Percentiles rank a stretch among this genome's conserved stretches.
Evolutionary conservation across 2,113 vertebrate genomes (phyloP).

Genomic region (Crotalus viridis): DNA sequence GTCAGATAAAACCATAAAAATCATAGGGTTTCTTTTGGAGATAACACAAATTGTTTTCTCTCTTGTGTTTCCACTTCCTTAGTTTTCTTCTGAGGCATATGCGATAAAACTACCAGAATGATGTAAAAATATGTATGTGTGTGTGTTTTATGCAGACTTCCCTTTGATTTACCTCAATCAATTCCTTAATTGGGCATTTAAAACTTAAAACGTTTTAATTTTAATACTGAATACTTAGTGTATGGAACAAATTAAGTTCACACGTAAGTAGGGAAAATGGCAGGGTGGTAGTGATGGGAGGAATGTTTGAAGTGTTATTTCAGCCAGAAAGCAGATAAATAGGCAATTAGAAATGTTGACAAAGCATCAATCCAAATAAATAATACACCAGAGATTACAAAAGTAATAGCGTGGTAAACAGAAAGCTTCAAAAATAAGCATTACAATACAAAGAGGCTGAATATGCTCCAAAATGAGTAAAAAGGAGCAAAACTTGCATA

Average conservation of each 20-base stretch:
- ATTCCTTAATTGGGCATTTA: not conserved
- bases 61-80: not conserved
- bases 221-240: not conserved
- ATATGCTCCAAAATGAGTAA: not conserved
- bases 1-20: not conserved
- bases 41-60: not conserved
- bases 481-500: not conserved
- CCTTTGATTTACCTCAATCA: fast-evolving
- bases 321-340: not conserved
- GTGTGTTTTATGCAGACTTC: not conserved
- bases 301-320: not conserved
- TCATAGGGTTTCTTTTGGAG: not conserved
- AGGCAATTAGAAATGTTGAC: not conserved
- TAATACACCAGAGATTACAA: not conserved
- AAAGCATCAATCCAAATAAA: not conserved
- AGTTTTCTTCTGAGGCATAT: not conserved
- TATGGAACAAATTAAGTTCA: conserved; percentile 6
- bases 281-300: not conserved
- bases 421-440: not conserved
- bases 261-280: not conserved
- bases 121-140: not conserved
- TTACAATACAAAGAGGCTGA: not conserved
- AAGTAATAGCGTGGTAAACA: not conserved
- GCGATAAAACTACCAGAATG: not conserved
- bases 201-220: not conserved